Evolutionary conservation across 2,888 invertebrate species (phyloP), one percentile per base, ranked within the genome.

Genomic region (Pammene fasciana): DNA sequence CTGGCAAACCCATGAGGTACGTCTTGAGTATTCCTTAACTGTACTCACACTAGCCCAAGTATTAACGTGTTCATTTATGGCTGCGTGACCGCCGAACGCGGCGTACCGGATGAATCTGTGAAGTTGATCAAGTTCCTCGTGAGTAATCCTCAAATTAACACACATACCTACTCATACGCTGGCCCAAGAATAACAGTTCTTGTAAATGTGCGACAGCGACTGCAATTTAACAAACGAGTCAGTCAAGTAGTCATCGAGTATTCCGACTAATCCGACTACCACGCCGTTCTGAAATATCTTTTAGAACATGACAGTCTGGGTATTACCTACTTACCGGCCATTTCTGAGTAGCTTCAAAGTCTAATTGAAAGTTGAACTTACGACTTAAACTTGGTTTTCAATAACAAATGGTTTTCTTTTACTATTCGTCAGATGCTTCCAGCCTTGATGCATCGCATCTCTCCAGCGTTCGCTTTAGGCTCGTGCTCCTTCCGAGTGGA

Each of bases 401-500:
- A 9, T 16, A 18, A 16, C 48, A 48, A 16, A 16, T 50, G 18
- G 5, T 11, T 26, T 50, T 18, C 5, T 50, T 50, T 18, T 1
- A 26, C 10, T 41, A 5, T 46, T 59, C 74, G 78, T 18, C 84
- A 96, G 95, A 93, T 95, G 86, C 86, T 97, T 76, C 96, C 96
- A 60, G 94, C 95, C 65, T 88, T 96, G 72, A 94, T 97, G 94
- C 94, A 95, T 79, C 93, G 94, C 74, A 92, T 94, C 78, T 95
- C 95, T 18, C 94, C 95, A 45, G 94, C 95, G 45, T 97, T 97
- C 86, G 94, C 94, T 36, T 88, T 96, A 73, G 93, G 94, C 54
- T 94, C 95, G 79, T 97, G 97, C 86, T 95, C 95, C 72, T 97
- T 96, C 89, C 93, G 94, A 71, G 95, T 97, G 73, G 96, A 96